Base-by-base conservation (phyloP, 2,113 vertebrate genomes). In the Hyperopisus bebe region DNA sequence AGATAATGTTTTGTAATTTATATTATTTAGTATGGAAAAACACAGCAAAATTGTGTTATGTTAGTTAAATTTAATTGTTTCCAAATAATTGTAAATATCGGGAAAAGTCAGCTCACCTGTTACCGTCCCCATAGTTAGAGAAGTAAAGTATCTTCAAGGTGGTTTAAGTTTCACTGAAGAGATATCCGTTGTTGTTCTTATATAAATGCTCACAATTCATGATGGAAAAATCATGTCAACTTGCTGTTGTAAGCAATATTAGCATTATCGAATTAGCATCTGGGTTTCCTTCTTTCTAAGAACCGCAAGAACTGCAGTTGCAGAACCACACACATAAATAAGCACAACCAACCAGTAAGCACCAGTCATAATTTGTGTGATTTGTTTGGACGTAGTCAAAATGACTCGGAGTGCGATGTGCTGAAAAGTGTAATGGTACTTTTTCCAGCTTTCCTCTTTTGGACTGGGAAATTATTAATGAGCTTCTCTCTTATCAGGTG, bases 91-190 rank as follows among this genome's bases (percentile, higher is more conserved):
- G 5, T 80, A 48, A 88, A 66, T 62, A 31, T 46, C 5, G 3
- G 21, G 21, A 31, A 19, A 70, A 88, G 5, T 27, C 39, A 46
- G 35, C 87, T 88, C 62, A 88, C 87, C 87, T 66, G 5, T 74
- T 51, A 42, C 46, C 15, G 24, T 46, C 62, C 48, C 87, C 87
- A 88, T 88, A 58, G 13, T 70, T 42, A 44, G 87, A 74, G 55
- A 88, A 88, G 11, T 66, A 66, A 70, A 66, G 58, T 88, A 58
- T 70, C 39, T 46, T 88, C 87, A 70, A 46, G 55, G 27, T 31
- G 55, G 87, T 70, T 88, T 13, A 70, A 70, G 11, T 70, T 70
- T 88, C 58, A 46, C 87, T 88, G 42, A 88, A 31, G 44, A 70
- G 42, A 88, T 44, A 15, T 8, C 35, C 42, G 42, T 70, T 46